Evolutionary conservation across 2,888 invertebrate species (phyloP).

Genomic region (Galeruca laticollis): DNA sequence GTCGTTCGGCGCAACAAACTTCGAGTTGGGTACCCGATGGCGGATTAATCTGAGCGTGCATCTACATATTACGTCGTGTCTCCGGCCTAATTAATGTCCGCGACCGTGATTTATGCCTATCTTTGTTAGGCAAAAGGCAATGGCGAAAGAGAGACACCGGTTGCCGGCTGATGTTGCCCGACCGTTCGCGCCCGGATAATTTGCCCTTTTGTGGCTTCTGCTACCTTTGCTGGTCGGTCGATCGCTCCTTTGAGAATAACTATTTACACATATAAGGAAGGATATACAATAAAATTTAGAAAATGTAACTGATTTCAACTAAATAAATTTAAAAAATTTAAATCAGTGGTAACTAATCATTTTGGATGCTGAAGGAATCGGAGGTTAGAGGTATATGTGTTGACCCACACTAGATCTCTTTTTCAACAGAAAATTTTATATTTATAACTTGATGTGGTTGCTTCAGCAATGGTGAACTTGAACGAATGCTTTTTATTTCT

Average conservation of each 20-base stretch:
- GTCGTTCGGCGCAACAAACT: conserved; percentile 16
- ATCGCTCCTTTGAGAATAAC: conserved; percentile 32
- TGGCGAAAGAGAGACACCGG: conserved; percentile 54
- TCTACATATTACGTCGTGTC: conserved; percentile 65
- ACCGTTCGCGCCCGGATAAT: conserved; percentile 52
- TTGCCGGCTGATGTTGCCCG: conserved; percentile 38
- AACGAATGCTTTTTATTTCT: no score
- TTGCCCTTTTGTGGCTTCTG: conserved; percentile 55
- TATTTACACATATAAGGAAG: conserved; percentile 5
- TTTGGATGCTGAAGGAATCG: no score
- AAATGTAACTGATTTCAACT: no score
- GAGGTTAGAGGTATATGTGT: no score
- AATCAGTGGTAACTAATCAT: no score
- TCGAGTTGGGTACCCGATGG: conserved; percentile 27
- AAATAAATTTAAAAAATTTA: no score
- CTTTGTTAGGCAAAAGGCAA: conserved; percentile 50
- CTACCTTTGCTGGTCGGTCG: conserved; percentile 17
- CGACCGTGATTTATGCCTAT: conserved; percentile 64
- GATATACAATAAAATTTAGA: no score
- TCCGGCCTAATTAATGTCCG: conserved; percentile 65
- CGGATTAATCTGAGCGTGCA: conserved; percentile 62
- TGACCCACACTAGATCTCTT: no score
- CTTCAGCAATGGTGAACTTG: no score
- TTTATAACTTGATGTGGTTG: no score
- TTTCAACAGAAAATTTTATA: no score